These are phyloP conservation scores for Amblyjoppa proteus DNA, from an alignment of 2,888 invertebrate genomes.

Conservation along the genomic window DNA sequence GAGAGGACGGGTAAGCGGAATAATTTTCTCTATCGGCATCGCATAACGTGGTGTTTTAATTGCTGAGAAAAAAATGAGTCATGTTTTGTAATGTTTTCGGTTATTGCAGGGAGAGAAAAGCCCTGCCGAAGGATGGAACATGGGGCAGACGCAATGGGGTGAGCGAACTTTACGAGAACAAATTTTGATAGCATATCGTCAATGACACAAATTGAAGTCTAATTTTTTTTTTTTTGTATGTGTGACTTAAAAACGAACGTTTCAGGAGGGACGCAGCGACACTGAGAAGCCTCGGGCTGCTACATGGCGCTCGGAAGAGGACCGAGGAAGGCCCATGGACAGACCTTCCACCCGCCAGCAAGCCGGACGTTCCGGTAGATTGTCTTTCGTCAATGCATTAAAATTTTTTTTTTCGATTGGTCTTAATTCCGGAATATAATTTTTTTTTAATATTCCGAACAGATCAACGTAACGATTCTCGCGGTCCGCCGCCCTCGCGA, in stretches of 20 bases:
- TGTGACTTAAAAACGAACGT: constrained; percentile 30
- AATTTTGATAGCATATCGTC: not conserved
- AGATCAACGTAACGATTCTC: constrained; percentile 75
- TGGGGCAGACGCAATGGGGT: constrained; percentile 81
- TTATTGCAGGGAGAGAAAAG: constrained; percentile 72
- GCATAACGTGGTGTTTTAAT: not conserved
- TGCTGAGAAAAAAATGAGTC: not conserved
- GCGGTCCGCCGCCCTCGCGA: constrained; percentile 70
- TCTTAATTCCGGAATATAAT: not conserved
- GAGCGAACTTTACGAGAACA: constrained; percentile 3
- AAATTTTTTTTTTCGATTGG: not conserved
- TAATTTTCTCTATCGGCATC: not conserved
- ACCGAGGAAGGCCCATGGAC: constrained; percentile 76
- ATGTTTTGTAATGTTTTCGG: not conserved
- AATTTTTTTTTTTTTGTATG: not conserved
- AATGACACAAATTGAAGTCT: constrained; percentile 6
- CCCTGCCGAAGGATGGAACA: constrained; percentile 72
- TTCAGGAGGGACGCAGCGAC: constrained; percentile 80
- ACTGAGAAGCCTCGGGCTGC: constrained; percentile 75
- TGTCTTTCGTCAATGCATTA: not conserved
- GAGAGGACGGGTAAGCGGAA: constrained; percentile 75
- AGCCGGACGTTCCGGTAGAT: constrained; percentile 75
- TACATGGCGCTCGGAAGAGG: constrained; percentile 80
- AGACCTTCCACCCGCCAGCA: constrained; percentile 71
- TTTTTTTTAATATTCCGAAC: not conserved